These are phyloP conservation scores for Acleris literana DNA, from an alignment of 2,888 invertebrate species.

Conservation along the genomic window DNA sequence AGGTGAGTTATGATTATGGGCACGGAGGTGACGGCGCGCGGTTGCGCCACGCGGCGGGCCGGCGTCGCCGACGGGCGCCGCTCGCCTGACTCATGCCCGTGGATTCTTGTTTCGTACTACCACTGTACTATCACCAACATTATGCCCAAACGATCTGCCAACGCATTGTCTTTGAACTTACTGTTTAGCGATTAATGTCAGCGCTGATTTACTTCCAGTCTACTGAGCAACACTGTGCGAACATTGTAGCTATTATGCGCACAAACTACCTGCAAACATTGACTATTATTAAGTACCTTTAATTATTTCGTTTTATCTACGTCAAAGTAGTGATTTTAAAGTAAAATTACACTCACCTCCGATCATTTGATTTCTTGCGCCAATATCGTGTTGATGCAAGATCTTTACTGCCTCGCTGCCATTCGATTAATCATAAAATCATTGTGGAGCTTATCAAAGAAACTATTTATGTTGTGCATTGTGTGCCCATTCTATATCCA, in stretches of 20 bases:
- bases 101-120: constrained; percentile 70
- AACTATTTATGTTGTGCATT: constrained; percentile 16
- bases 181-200: constrained; percentile 72
- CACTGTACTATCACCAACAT: constrained; percentile 65
- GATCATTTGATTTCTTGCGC: no score
- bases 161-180: constrained; percentile 80
- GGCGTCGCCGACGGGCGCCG: constrained; percentile 52
- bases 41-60: constrained; percentile 43
- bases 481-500: constrained; percentile 39
- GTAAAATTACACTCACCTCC: no score
- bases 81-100: constrained; percentile 72
- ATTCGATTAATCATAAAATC: constrained; percentile 1
- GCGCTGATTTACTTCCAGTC: constrained; percentile 63
- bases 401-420: background rate
- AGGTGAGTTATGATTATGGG: constrained; percentile 36
- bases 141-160: constrained; percentile 79
- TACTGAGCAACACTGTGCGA: constrained; percentile 45
- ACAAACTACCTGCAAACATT: constrained; percentile 34
- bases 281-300: background rate
- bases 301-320: constrained; percentile 7
- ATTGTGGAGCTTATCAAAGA: constrained; percentile 2
- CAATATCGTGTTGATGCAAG: background rate
- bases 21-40: constrained; percentile 33
- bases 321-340: background rate
- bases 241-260: constrained; percentile 26